phyloP scores from a whole-genome alignment of 2,888 invertebrate genomes.

The Sturmia bella region DNA sequence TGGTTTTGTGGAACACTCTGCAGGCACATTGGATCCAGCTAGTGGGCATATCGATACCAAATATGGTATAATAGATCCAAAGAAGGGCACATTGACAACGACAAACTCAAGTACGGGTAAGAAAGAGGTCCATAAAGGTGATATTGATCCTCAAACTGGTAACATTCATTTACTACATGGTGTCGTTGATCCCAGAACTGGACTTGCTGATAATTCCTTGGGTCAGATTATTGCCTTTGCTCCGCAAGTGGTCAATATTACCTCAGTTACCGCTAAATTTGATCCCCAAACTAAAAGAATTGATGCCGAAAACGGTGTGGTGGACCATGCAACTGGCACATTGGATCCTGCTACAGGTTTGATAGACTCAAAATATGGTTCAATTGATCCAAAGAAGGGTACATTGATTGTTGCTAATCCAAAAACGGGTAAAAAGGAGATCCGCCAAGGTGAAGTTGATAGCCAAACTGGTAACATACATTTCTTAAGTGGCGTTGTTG shows the following conservation, averaged over 20 bases:
- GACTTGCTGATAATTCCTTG: slow-evolving; percentile 85
- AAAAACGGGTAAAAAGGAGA: slow-evolving; percentile 85
- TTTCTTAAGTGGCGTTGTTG: slow-evolving; percentile 85
- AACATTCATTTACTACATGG: slow-evolving; percentile 86
- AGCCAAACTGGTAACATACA: slow-evolving; percentile 87
- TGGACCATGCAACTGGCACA: slow-evolving; percentile 86
- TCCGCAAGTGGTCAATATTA: slow-evolving; percentile 88
- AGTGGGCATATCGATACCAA: slow-evolving; percentile 84
- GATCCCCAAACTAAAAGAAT: slow-evolving; percentile 87
- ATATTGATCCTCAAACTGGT: slow-evolving; percentile 86
- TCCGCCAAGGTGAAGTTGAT: slow-evolving; percentile 85
- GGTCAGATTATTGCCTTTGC: slow-evolving; percentile 87
- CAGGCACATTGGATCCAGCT: slow-evolving; percentile 80
- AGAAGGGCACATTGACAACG: slow-evolving; percentile 85
- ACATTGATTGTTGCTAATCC: slow-evolving; percentile 85
- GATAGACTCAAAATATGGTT: slow-evolving; percentile 88
- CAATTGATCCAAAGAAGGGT: slow-evolving; percentile 86
- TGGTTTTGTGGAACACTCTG: slow-evolving; percentile 75
- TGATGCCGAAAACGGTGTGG: slow-evolving; percentile 85
- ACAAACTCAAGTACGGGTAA: slow-evolving; percentile 85
- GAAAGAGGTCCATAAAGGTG: slow-evolving; percentile 85
- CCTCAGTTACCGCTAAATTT: slow-evolving; percentile 87
- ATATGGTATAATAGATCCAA: slow-evolving; percentile 87
- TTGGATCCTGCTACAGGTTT: slow-evolving; percentile 86
- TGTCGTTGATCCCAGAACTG: slow-evolving; percentile 86